Base-by-base conservation (phyloP, 2,113 vertebrate genomes). In the Osmerus eperlanus region DNA sequence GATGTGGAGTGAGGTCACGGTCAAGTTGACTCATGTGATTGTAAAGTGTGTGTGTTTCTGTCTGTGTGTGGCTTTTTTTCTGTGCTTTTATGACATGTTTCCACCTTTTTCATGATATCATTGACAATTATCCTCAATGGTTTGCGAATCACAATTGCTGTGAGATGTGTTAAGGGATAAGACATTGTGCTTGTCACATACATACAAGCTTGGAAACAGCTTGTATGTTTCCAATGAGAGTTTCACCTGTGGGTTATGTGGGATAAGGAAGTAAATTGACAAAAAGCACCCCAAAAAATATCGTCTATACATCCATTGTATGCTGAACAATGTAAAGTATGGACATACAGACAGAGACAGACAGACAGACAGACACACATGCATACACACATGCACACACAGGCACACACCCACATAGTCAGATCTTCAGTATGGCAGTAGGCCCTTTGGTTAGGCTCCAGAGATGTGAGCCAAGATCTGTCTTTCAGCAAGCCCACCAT, bases 391-490 rank as follows among this genome's bases (percentile, higher is more conserved):
- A 61, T 23, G 28, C 21, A 28, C 60, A 23, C 14, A 61, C 12
- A 61, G 21, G 29, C 12, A 63, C 21, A 72, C 25, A 41, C 36
- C 65, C 51, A 65, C 16, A 41, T 58, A 58, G 41, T 47, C 41
- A 70, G 74, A 78, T 69, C 65, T 56, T 25, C 52, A 41, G 32
- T 47, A 80, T 83, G 83, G 83, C 77, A 82, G 73, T 74, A 79
- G 68, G 62, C 78, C 83, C 77, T 78, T 78, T 86, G 74, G 78
- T 84, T 21, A 60, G 32, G 54, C 76, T 84, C 85, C 81, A 83
- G 81, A 83, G 75, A 83, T 61, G 56, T 1, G 36, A 88, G 84
- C 85, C 87, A 88, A 88, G 80, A 76, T 74, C 74, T 81, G 79
- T 84, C 75, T 78, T 81, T 88, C 85, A 87, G 68, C 81, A 81